Base-by-base conservation (phyloP, 2,888 invertebrate genomes). In the Electrophaes corylata region DNA sequence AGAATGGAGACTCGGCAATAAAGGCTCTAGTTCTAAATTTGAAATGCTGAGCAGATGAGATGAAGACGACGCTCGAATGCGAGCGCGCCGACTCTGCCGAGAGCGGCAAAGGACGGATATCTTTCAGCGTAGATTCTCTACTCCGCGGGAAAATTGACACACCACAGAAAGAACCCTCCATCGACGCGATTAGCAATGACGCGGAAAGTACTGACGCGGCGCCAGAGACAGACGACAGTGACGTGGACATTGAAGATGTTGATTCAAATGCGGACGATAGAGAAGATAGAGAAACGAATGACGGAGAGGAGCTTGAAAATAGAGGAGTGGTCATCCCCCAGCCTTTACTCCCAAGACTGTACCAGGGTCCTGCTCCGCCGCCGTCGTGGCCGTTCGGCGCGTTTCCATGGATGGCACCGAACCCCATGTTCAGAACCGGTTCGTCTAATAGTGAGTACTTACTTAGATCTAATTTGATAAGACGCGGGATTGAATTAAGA, bases 81-180 rank as follows among this genome's bases (percentile, higher is more conserved):
- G 91, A 91, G 80, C 87, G 90, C 74, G 81, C 87, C 68, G 91
- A 91, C 64, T 80, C 88, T 86, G 88, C 89, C 70, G 90, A 90
- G 47, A 85, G 79, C 73, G 86, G 93, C 73, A 94, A 93, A 77
- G 92, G 94, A 69, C 94, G 95, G 71, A 95, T 95, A 76, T 95
- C 95, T 61, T 95, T 95, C 82, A 95, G 95, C 85, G 95, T 95
- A 45, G 95, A 95, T 82, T 93, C 95, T 0, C 76, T 95, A 18
- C 79, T 95, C 31, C 86, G 89, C 20, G 79, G 88, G 67, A 77
- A 87, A 66, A 79, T 73, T 16, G 82, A 84, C 40, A 72, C 82
- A 1, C 81, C 83, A 0, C 69, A 69, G 0, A 84, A 86, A 60
- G 86, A 84, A 23, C 68, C 77, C 2, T 75, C 78, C 8, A 69